Evolutionary conservation across 1,140 invertebrate genomes (phyloP), one percentile per base, ranked within the genome.

Genomic region (Magallana gigas): DNA sequence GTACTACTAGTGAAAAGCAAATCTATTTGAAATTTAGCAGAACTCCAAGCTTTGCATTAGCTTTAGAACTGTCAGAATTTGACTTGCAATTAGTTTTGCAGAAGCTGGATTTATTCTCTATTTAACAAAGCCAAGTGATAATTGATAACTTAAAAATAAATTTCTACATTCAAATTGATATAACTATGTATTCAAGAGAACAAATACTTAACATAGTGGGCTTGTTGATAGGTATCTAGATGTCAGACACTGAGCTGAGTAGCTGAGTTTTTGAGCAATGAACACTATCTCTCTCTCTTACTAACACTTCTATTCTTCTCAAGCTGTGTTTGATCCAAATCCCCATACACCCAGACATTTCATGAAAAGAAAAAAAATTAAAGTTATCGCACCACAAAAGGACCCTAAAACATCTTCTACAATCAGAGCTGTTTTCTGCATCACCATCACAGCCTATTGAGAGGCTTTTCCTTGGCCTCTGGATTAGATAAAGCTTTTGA

Each of bases 241-340:
- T 18, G 68, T 29, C 68, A 76, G 68, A 29, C 36, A 76, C 23
- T 29, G 18, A 76, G 23, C 18, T 76, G 9, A 11, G 23, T 76
- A 76, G 68, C 23, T 29, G 8, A 48, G 36, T 36, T 4, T 76
- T 29, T 76, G 23, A 29, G 23, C 68, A 76, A 29, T 48, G 36
- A 48, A 48, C 36, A 48, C 8, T 36, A 12, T 23, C 36, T 29
- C 36, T 23, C 18, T 36, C 23, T 29, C 12, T 29, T 76, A 76
- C 68, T 76, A 76, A 76, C 68, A 76, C 68, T 76, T 76, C 68
- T 76, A 23, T 76, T 29, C 68, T 76, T 29, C 68, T 76, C 23
- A 76, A 76, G 68, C 60, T 12, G 9, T 62, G 8, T 62, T 6
- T 62, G 60, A 76, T 68, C 68, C 36, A 76, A 48, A 4, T 48